Percentiles rank a stretch among this genome's conserved stretches.
These are phyloP conservation scores for Eulacestoma nigropectus DNA, from an alignment of 2,113 vertebrate species.

Conservation along the genomic window DNA sequence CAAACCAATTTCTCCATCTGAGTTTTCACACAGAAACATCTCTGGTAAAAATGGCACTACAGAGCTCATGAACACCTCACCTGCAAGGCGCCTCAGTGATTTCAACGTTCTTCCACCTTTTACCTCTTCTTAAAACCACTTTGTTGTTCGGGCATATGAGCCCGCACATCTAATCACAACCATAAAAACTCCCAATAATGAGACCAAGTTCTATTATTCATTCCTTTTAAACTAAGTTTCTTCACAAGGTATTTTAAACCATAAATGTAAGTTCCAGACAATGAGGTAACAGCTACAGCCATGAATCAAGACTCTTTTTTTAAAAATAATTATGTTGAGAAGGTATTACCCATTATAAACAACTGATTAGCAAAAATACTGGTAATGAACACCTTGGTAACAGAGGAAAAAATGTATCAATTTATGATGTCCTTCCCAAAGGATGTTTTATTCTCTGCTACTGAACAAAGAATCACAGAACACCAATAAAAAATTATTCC, in stretches of 20 bases:
- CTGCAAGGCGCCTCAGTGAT: not conserved
- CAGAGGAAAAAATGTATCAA: not conserved
- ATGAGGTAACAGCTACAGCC: not conserved
- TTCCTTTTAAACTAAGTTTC: not conserved
- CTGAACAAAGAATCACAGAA: not conserved
- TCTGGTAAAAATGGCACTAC: not conserved
- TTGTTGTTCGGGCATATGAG: not conserved
- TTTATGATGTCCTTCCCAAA: not conserved
- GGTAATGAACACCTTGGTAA: not conserved
- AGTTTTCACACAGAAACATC: not conserved
- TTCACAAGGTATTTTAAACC: not conserved
- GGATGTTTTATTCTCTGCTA: not conserved
- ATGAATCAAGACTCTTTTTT: not conserved
- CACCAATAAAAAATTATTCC: not conserved
- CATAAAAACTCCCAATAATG: not conserved
- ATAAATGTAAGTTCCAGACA: not conserved
- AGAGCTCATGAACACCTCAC: not conserved
- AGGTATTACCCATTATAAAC: not conserved
- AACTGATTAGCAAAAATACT: not conserved
- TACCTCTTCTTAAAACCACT: not conserved
- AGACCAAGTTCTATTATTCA: not conserved
- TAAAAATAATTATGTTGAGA: not conserved
- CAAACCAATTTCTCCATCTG: not conserved
- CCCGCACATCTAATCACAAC: not conserved
- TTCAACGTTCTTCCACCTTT: not conserved